Conservation (phyloP, 2,888 invertebrate genomes). For the Argyresthia goedartella region DNA sequence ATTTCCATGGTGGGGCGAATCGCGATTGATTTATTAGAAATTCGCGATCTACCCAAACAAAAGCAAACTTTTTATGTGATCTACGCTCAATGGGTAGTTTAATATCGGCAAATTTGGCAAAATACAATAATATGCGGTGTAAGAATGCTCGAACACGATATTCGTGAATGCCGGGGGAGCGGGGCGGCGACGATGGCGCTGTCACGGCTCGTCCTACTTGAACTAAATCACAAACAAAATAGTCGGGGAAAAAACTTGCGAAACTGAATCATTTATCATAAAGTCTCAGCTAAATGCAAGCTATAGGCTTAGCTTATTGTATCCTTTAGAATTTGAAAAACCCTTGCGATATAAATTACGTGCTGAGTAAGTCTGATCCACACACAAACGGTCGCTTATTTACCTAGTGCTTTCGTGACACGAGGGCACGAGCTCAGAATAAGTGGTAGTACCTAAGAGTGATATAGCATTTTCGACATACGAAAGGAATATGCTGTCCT, state of each 20-base stretch:
- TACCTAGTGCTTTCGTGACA: too few species aligned
- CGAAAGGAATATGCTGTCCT: too few species aligned
- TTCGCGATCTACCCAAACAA: neutral
- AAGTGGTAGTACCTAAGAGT: too few species aligned
- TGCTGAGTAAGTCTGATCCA: too few species aligned
- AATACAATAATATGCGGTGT: slow-evolving; percentile 25
- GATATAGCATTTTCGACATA: too few species aligned
- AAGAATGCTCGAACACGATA: slow-evolving; percentile 37
- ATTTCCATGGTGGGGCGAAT: too few species aligned
- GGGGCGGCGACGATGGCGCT: slow-evolving; percentile 40
- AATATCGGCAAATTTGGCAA: slow-evolving; percentile 29
- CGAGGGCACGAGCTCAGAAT: too few species aligned
- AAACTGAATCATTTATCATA: neutral
- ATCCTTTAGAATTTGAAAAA: too few species aligned
- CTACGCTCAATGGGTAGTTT: slow-evolving; percentile 5
- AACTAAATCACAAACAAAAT: slow-evolving; percentile 26
- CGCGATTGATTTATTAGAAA: neutral
- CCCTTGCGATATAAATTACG: too few species aligned
- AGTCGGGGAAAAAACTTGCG: neutral
- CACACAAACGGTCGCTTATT: too few species aligned
- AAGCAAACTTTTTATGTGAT: neutral
- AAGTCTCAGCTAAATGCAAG: neutral
- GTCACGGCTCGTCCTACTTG: slow-evolving; percentile 26
- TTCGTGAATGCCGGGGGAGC: slow-evolving; percentile 16
- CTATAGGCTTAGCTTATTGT: too few species aligned